Conservation (phyloP, 2,888 invertebrate genomes). For the Meta bourneti region DNA sequence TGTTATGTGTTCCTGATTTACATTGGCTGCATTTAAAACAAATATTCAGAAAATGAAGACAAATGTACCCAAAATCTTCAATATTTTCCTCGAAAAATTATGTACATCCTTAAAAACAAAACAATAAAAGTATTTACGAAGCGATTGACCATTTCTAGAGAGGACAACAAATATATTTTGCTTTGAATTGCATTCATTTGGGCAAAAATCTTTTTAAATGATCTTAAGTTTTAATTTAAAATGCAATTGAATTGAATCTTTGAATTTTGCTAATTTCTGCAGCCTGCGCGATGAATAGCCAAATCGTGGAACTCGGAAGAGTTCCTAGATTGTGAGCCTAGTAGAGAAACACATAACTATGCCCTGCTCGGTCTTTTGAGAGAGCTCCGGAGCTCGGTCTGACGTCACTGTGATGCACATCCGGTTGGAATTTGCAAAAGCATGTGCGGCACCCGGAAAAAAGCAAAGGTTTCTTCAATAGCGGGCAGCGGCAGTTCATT, state of each 20-base stretch:
- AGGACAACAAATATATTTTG: no score
- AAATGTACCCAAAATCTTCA: neutral
- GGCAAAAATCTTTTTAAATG: neutral
- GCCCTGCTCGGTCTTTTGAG: no score
- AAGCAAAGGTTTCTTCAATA: conserved; percentile 20
- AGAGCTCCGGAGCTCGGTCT: conserved; percentile 57
- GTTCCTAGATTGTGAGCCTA: conserved; percentile 5
- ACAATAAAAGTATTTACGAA: neutral
- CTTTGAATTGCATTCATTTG: neutral
- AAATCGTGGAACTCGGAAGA: neutral
- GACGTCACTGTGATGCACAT: conserved; percentile 75
- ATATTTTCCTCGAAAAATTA: no score
- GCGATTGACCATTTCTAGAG: neutral
- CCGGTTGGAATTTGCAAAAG: conserved; percentile 71
- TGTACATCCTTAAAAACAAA: no score
- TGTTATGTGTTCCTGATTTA: neutral
- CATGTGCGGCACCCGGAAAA: conserved; percentile 62
- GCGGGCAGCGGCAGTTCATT: conserved; percentile 46
- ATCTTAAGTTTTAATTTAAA: neutral
- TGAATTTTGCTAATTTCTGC: neutral
- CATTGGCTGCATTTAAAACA: neutral
- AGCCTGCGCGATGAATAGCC: conserved; percentile 26
- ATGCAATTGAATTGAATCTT: neutral
- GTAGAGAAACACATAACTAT: conserved; percentile 66
- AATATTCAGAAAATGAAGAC: neutral